Conservation (phyloP, 64 coral and sea anemone species). For the Anthopleura sola region DNA sequence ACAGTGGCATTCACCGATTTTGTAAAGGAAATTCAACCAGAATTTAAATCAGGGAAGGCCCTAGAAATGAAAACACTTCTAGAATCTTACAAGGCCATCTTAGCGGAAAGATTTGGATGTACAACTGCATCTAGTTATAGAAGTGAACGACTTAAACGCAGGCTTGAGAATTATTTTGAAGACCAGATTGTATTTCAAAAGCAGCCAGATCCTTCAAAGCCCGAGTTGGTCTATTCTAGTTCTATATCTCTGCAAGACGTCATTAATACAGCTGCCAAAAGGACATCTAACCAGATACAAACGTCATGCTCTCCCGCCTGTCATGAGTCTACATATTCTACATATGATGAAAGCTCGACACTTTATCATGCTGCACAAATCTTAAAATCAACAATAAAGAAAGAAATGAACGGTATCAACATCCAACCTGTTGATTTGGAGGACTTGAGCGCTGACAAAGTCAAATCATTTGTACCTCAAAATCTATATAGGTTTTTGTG, state of each 20-base stretch:
- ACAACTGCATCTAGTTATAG: conserved; percentile 8
- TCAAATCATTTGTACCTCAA: conserved; percentile 13
- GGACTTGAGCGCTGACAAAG: conserved; percentile 19
- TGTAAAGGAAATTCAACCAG: conserved; percentile 20
- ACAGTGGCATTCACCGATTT: conserved; percentile 15
- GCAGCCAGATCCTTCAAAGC: conserved; percentile 31
- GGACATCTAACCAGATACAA: not conserved
- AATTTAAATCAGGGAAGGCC: conserved; percentile 29
- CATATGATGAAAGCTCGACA: conserved; percentile 4
- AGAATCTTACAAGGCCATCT: not conserved
- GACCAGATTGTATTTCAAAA: conserved; percentile 29
- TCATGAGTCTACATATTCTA: not conserved
- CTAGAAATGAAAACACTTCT: conserved; percentile 30
- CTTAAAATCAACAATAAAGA: not conserved
- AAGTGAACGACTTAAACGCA: conserved; percentile 2
- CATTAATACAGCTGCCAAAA: conserved; percentile 23
- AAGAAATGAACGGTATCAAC: conserved; percentile 6
- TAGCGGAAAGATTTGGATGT: not conserved
- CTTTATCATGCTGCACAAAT: conserved; percentile 18
- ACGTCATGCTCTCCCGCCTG: not conserved
- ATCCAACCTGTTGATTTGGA: conserved; percentile 39
- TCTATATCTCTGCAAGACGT: conserved; percentile 23
- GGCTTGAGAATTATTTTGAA: conserved; percentile 17
- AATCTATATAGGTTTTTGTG: conserved; percentile 19
- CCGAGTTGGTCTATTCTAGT: conserved; percentile 37